These are phyloP conservation scores for Lydus trimaculatus DNA, from an alignment of 2,888 invertebrate species.

Conservation along the genomic window DNA sequence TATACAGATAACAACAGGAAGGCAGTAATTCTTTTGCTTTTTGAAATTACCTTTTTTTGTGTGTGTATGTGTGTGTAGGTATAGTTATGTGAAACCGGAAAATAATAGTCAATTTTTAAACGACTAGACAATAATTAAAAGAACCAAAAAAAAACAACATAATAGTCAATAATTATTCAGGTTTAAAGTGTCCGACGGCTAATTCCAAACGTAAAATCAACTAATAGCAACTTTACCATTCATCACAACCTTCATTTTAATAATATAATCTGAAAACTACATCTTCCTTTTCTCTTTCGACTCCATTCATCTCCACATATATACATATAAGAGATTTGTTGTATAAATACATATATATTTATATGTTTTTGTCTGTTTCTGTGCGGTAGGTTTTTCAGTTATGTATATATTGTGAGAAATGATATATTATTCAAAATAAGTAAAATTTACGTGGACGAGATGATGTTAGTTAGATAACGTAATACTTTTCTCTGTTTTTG, in stretches of 20 bases:
- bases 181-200: conserved; percentile 18
- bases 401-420: conserved; percentile 29
- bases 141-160: background rate
- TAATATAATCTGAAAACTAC: conserved; percentile 25
- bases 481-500: conserved; percentile 27
- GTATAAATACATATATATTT: background rate
- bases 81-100: background rate
- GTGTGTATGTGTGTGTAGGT: too few relatives aligned
- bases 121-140: background rate
- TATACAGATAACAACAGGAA: background rate
- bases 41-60: too few relatives aligned
- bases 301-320: conserved; percentile 26
- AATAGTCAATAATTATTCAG: background rate
- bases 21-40: background rate
- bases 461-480: conserved; percentile 36
- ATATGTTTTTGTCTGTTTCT: background rate
- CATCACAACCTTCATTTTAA: conserved; percentile 19
- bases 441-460: conserved; percentile 43
- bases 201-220: conserved; percentile 9
- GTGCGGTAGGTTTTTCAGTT: conserved; percentile 2
- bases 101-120: background rate
- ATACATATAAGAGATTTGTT: conserved; percentile 17
- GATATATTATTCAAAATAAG: conserved; percentile 35
- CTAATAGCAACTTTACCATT: conserved; percentile 22
- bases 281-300: conserved; percentile 19